Evolutionary conservation across 2,113 vertebrate species (phyloP), one percentile per base, ranked within the genome.

Genomic region (Megaleporinus macrocephalus): DNA sequence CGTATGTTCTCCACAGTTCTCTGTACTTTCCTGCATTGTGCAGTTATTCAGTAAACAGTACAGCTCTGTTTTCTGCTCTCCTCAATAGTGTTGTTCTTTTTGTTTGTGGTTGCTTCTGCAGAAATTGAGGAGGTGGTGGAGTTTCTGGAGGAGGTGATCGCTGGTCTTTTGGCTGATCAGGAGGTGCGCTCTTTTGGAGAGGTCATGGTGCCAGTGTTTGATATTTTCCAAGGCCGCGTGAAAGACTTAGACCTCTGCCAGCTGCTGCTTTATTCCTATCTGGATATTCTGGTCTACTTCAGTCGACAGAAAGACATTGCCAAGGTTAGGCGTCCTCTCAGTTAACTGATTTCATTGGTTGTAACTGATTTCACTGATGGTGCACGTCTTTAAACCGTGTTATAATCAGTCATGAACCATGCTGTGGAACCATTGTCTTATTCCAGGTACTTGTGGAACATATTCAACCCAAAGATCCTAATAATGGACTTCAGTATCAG

Each of bases 261-360:
- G 91, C 95, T 95, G 76, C 88, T 97, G 41, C 91, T 99, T 0
- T 98, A 96, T 84, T 91, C 93, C 0, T 98, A 97, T 90, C 92
- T 99, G n/a, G 98, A 99, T 20, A 78, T 98, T 86, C 95, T 99
- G 26, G 95, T 99, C 20, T 99, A 97, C 88, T 97, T 98, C 89
- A 97, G 96, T 1, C 95, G 93, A 83, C 95, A 99, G 86, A 97
- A 97, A 86, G 96, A 98, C 49, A 94, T 97, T 13, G 96, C 98
- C 1, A 96, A 96, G 96, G 98, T 99, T 81, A 74, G 94, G 49
- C 4, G 2, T 55, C 22, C 53, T 26, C 30, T 51, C 16, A 41
- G 36, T 55, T 53, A 69, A 44, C 69, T 12, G 5, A 30, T 3
- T 55, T 82, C 16, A 74, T 29, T n/a, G n/a, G n/a, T n/a, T n/a